Evolutionary conservation across 2,113 vertebrate genomes (phyloP), one percentile per base, ranked within the genome.

Genomic region (Ondatra zibethicus): DNA sequence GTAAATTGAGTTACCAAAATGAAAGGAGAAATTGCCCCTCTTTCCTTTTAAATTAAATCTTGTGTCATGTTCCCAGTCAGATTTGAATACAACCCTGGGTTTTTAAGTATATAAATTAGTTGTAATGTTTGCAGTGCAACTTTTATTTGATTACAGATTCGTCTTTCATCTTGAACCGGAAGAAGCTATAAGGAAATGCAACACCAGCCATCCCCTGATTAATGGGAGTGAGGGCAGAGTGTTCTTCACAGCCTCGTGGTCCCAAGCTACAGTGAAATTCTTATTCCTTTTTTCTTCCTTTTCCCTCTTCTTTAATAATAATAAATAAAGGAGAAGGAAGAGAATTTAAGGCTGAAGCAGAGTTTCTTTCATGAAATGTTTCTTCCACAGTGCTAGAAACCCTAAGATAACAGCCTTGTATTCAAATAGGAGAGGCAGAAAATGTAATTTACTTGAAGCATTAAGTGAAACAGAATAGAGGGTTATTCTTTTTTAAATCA

Each of bases 371-470:
- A 91, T 95, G 96, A 97, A 96, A 55, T 94, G 89, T 95, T 93
- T 93, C 87, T 92, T 90, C 73, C 89, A 89, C 78, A 72, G 95
- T 92, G 73, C 95, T 97, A 96, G 92, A 81, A 98, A 77, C 77
- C 39, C 86, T 73, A 92, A 96, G 97, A 95, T 96, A 96, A 97
- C 92, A 97, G 96, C 78, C 84, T 85, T 85, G 82, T 96, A 91
- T 97, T 98, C 91, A 96, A 94, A 90, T 85, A n/a, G 82, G 84
- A 97, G 70, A 97, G 80, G 95, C 96, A 98, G 96, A 97, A 97
- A 97, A 96, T 97, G 91, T 96, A 84, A 97, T 96, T 97, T 92
- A 92, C 91, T 97, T 84, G 78, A 95, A 96, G 94, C 93, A 52
- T 92, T 92, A 96, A 82, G 76, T 97, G 91, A 98, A 97, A 97